Conservation (phyloP, 2,113 vertebrate species). For the Brachypodius melanocephalos region DNA sequence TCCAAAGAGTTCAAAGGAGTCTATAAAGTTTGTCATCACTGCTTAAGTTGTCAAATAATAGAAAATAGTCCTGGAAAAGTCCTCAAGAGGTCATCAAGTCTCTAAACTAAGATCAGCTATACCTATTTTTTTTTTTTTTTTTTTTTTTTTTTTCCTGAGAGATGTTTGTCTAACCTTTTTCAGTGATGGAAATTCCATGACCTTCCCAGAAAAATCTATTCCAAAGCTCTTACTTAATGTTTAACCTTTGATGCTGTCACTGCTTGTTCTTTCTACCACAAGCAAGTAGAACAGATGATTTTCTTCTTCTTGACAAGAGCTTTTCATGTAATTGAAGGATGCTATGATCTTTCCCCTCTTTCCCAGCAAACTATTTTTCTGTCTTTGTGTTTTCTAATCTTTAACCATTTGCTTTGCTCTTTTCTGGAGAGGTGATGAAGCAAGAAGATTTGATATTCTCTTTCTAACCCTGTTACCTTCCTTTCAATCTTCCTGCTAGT, state of each 20-base stretch:
- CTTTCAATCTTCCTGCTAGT: neutral
- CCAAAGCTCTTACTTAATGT: neutral
- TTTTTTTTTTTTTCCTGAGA: neutral
- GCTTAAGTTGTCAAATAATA: slow-evolving; percentile 9
- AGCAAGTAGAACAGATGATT: slow-evolving; percentile 33
- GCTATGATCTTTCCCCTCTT: slow-evolving; percentile 14
- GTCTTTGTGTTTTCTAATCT: slow-evolving; percentile 24
- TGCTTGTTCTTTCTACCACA: slow-evolving; percentile 29
- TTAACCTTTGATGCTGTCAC: slow-evolving; percentile 38
- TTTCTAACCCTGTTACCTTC: neutral
- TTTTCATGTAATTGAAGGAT: slow-evolving; percentile 27
- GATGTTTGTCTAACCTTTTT: slow-evolving; percentile 42
- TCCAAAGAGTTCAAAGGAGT: neutral
- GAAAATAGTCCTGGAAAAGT: neutral
- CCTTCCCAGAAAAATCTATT: slow-evolving; percentile 44
- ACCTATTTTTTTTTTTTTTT: neutral
- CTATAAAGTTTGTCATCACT: slow-evolving; percentile 15
- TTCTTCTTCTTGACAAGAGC: slow-evolving; percentile 38
- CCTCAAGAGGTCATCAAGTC: neutral
- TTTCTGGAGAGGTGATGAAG: slow-evolving; percentile 8
- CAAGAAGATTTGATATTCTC: neutral
- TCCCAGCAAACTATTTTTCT: slow-evolving; percentile 1
- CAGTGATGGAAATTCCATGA: neutral
- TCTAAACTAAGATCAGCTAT: neutral
- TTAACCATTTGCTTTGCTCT: neutral